These are phyloP conservation scores for Pachydiplax longipennis DNA, from an alignment of 2,888 invertebrate genomes.

Conservation along the genomic window DNA sequence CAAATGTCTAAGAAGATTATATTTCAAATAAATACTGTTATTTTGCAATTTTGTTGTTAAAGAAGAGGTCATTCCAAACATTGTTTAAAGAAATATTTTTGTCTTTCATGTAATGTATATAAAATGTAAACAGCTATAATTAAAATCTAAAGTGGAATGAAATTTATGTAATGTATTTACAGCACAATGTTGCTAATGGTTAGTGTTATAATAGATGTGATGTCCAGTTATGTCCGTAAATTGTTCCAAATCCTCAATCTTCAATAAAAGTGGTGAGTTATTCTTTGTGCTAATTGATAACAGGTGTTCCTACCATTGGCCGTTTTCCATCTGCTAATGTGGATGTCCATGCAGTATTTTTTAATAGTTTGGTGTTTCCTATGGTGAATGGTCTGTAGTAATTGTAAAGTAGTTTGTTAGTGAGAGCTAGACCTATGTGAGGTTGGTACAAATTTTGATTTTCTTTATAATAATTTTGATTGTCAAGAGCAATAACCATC, in stretches of 20 bases:
- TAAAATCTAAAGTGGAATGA: neutral
- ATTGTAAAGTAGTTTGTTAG: neutral
- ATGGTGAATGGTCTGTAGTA: constrained; percentile 5
- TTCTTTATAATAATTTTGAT: neutral
- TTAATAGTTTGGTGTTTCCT: neutral
- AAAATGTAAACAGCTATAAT: constrained; percentile 7
- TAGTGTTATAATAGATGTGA: neutral
- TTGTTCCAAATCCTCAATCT: neutral
- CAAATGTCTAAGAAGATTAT: neutral
- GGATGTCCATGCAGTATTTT: constrained; percentile 27
- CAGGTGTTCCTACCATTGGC: neutral
- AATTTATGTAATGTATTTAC: neutral
- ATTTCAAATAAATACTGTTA: neutral
- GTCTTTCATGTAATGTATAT: constrained; percentile 2
- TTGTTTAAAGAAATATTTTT: neutral
- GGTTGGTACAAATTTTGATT: neutral
- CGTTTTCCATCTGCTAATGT: neutral
- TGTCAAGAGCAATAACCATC: neutral
- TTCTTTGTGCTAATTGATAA: neutral
- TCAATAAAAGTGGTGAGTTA: neutral
- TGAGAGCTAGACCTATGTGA: neutral
- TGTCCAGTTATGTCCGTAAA: neutral
- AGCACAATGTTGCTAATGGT: neutral
- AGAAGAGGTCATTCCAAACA: constrained; percentile 1
- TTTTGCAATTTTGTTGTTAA: neutral